Base-by-base conservation (phyloP, 53 echinoderm and acorn worm species). In the Paracentrotus lividus region DNA sequence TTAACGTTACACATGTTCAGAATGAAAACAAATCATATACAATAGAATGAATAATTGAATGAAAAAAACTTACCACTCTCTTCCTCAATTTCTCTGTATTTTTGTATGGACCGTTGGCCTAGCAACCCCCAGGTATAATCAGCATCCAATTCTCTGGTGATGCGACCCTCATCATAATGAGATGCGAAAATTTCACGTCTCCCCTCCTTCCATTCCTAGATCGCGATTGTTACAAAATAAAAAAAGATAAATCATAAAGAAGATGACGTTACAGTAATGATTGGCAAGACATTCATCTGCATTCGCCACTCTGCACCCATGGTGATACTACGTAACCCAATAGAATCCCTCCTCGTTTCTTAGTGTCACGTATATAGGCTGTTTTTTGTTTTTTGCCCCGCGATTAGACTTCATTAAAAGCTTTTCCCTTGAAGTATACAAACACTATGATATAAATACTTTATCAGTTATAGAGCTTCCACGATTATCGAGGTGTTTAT, bases 61-160 rank as follows among this genome's bases (percentile, higher is more conserved):
- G 1, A 27, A 27, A 6, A 36, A 45, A 72, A 91, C 88, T 49
- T 91, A 96, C 97, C 97, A 85, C 96, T 89, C 13, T 52, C 78
- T 72, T 52, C 3, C 76, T 95, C 96, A 26, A 97, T 88, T 42
- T 93, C 51, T 36, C 76, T 85, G 84, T 96, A 96, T n/a, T 54
- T 90, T 60, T 85, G 86, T 42, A 95, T 65, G 13, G 97, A 95
- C 58, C 97, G 56, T 40, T 93, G 87, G 16, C 95, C 96, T 57
- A 97, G 94, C 55, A 91, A 24, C 32, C 85, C 97, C 97, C 97
- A 96, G 32, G 94, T 95, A 10, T 36, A 24, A 47, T 87, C 94
- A 26, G 65, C 59, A 65, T 90, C 93, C 23, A 93, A 36, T 55
- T 88, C 69, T 54, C 94, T 85, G 23, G 81, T 94, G 21, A 96